Evolutionary conservation across 2,113 vertebrate genomes (phyloP), one percentile per base, ranked within the genome.

Genomic region (Barbus barbus): DNA sequence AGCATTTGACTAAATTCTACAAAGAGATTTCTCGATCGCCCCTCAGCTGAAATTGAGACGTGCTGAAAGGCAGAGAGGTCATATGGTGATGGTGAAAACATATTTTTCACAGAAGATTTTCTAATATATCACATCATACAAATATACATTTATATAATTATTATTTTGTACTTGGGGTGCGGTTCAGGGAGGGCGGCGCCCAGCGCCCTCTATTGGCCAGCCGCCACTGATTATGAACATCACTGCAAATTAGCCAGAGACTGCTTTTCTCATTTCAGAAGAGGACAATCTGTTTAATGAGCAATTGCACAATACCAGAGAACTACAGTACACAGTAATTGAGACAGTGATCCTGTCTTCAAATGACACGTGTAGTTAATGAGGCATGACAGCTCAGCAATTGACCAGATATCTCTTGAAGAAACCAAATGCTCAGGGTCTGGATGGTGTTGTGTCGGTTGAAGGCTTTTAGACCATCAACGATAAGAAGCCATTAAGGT

Each of bases 211-310:
- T n/a, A n/a, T n/a, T n/a, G n/a, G n/a, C n/a, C n/a, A n/a, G n/a
- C n/a, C n/a, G n/a, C n/a, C n/a, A n/a, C n/a, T n/a, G n/a, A n/a
- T 31, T 65, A 3, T 51, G 24, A 48, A 72, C 26, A 31, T 63
- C 24, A 44, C 7, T 80, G 78, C 60, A 80, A 46, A 67, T 81
- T 81, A 48, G 58, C 78, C 61, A 31, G 14, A 81, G 44, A 65
- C 9, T 26, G 16, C 26, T 81, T 63, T 14, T 79, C 36, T 78
- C 33, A 48, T 67, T 67, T 67, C 3, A 51, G 41, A 46, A 33
- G 41, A 44, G 41, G 76, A 78, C 56, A 61, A 61, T 61, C 18
- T 51, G 78, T 28, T 28, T 67, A 81, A 81, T 81, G 78, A 65
- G 26, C 78, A 60, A 33, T 51, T 67, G 28, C 60, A 67, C 60